phyloP scores from a whole-genome alignment of 2,888 invertebrate genomes.

The Luperina nickerlii region DNA sequence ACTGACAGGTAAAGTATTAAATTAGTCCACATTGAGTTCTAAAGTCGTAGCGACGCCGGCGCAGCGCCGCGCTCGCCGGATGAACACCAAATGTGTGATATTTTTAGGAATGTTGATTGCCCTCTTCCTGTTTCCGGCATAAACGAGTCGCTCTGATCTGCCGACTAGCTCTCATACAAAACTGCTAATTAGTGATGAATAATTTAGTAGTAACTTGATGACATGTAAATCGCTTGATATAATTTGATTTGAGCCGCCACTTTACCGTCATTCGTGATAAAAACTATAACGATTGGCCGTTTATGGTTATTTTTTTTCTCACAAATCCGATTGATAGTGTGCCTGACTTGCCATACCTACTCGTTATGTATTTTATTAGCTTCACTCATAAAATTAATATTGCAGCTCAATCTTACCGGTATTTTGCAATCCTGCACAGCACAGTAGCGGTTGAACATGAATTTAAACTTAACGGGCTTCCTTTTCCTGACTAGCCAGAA shows the following conservation, averaged over 20 bases:
- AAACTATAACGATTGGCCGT: constrained; percentile 46
- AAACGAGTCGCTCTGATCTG: constrained; percentile 81
- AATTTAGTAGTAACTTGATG: constrained; percentile 81
- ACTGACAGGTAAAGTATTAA: constrained; percentile 56
- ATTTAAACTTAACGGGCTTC: constrained; percentile 26
- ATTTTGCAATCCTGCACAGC: constrained; percentile 17
- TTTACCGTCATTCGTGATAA: constrained; percentile 41
- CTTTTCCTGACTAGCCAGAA: constrained; percentile 24
- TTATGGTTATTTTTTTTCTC: constrained; percentile 37
- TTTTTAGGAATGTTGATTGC: constrained; percentile 90
- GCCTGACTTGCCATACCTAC: not conserved
- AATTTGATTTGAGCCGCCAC: constrained; percentile 64
- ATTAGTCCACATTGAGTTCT: constrained; percentile 59
- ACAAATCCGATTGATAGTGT: constrained; percentile 15
- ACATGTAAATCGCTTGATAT: constrained; percentile 76
- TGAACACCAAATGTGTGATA: constrained; percentile 90
- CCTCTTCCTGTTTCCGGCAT: constrained; percentile 89
- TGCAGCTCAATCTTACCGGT: constrained; percentile 20
- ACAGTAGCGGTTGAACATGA: constrained; percentile 14
- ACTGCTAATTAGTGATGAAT: constrained; percentile 87
- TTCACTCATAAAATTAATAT: constrained; percentile 21
- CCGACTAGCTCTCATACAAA: constrained; percentile 80
- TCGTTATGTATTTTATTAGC: constrained; percentile 18
- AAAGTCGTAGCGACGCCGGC: constrained; percentile 59
- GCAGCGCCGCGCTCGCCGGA: constrained; percentile 80